Percentiles rank a stretch among this genome's conserved stretches.
These are phyloP conservation scores for Malurus leucopterus DNA, from an alignment of 2,797 vertebrate genomes.

Conservation along the genomic window DNA sequence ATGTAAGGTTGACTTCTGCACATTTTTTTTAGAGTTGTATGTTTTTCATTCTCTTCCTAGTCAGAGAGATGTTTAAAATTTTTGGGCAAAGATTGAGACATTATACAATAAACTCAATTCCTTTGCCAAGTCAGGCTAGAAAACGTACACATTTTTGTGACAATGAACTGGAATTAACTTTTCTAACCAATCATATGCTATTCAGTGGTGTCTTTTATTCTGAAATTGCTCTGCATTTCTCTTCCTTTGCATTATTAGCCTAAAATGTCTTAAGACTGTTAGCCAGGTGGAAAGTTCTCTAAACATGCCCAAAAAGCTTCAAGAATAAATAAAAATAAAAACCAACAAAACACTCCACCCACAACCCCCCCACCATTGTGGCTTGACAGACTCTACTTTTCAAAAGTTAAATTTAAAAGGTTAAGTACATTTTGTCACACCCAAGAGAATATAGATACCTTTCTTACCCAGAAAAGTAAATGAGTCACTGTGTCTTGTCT, in stretches of 20 bases:
- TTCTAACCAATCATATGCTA: not conserved
- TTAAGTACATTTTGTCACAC: not conserved
- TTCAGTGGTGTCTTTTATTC: not conserved
- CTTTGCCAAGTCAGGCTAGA: not conserved
- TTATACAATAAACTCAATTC: not conserved
- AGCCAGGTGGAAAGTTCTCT: not conserved
- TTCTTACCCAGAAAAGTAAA: slow-evolving; percentile 45
- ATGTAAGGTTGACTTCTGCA: not conserved
- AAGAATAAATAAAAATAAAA: not conserved
- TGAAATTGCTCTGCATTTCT: not conserved
- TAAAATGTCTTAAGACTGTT: not conserved
- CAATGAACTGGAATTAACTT: not conserved
- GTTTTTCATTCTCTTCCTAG: not conserved
- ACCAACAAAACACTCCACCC: not conserved
- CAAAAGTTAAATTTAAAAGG: not conserved
- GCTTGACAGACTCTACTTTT: not conserved
- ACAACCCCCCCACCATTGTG: not conserved
- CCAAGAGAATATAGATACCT: not conserved
- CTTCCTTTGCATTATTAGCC: not conserved
- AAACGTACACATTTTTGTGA: not conserved
- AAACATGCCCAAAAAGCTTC: not conserved
- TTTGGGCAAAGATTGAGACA: not conserved
- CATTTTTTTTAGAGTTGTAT: not conserved
- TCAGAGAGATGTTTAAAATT: not conserved
- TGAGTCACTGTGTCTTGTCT: slow-evolving; percentile 3